Evolutionary conservation across 2,888 invertebrate species (phyloP), one percentile per base, ranked within the genome.

Genomic region (Halictus ligatus): DNA sequence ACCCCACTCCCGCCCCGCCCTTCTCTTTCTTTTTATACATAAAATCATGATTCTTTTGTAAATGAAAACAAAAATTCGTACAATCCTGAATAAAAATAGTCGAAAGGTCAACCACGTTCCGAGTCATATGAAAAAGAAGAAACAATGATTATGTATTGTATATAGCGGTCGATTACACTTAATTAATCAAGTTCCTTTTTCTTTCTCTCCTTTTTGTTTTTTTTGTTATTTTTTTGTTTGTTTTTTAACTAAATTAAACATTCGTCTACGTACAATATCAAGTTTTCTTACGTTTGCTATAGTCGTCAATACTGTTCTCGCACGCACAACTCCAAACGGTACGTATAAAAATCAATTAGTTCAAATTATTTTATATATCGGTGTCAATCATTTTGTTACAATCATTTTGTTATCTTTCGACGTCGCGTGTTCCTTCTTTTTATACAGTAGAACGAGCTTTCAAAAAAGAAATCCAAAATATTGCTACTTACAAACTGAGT

Each of bases 401-500:
- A 46, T 50, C 71, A 84, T 75, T 58, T 75, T 58, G 10, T 48
- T 74, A 29, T 40, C 35, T 13, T 75, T 81, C 8, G 43, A 75
- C 21, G 15, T 50, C 64, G n/a, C n/a, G 29, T 54, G 50, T 7
- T 58, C 35, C 35, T n/a, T n/a, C 4, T 64, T 64, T 78, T 76
- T 46, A 29, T 50, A 54, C 58, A 78, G 21, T 75, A 73, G 64
- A 67, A 60, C 15, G 46, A 73, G 73, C 60, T n/a, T 72, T 67
- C 76, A 75, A 43, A 78, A 86, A 80, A 80, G 72, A 73, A 73
- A 75, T 76, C 75, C 72, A 81, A 81, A 78, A 71, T 72, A 86
- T 78, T 75, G 58, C n/a, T 78, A 86, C 81, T 85, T 84, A 75
- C 72, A 81, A 74, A 81, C 74, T 78, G 85, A 85, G 81, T 81